phyloP scores from a whole-genome alignment of 2,888 invertebrate genomes.

The Microplitis manilae region DNA sequence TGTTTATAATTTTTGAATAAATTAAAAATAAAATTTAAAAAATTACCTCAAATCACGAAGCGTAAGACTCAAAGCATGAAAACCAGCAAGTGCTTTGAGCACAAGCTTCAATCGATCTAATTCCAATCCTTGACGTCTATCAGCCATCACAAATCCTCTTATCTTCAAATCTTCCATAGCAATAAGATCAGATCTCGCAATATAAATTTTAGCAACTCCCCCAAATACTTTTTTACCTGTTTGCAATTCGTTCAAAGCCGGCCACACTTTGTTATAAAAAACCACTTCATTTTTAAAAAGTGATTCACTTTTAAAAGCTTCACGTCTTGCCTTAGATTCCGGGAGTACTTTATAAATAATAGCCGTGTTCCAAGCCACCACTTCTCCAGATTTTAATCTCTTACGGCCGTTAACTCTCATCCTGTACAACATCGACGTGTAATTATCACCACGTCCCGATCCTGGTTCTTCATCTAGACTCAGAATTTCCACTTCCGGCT shows the following conservation, averaged over 20 bases:
- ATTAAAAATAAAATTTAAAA: neutral
- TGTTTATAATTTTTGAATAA: conserved; percentile 12
- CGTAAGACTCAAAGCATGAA: conserved; percentile 73
- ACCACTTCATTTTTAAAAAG: conserved; percentile 82
- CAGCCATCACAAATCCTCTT: conserved; percentile 70
- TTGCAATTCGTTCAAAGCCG: conserved; percentile 77
- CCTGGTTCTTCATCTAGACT: conserved; percentile 77
- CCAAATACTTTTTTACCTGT: conserved; percentile 57
- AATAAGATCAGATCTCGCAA: conserved; percentile 70
- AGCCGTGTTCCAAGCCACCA: conserved; percentile 77
- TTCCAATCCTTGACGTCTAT: conserved; percentile 69
- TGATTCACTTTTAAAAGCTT: conserved; percentile 81
- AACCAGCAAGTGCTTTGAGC: conserved; percentile 71
- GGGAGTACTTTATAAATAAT: conserved; percentile 83
- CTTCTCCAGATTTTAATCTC: conserved; percentile 66
- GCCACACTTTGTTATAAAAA: conserved; percentile 82
- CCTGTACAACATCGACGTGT: conserved; percentile 82
- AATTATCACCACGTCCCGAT: conserved; percentile 83
- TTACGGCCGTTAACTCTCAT: conserved; percentile 76
- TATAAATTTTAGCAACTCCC: conserved; percentile 66
- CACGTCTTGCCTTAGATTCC: conserved; percentile 77
- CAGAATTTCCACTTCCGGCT: conserved; percentile 61
- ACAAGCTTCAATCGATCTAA: conserved; percentile 67
- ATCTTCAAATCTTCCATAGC: conserved; percentile 72
- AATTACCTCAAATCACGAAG: conserved; percentile 65